Conservation (phyloP, 30 jellyfish, hydroid and myxozoan genomes). For the Turritopsis dohrnii region DNA sequence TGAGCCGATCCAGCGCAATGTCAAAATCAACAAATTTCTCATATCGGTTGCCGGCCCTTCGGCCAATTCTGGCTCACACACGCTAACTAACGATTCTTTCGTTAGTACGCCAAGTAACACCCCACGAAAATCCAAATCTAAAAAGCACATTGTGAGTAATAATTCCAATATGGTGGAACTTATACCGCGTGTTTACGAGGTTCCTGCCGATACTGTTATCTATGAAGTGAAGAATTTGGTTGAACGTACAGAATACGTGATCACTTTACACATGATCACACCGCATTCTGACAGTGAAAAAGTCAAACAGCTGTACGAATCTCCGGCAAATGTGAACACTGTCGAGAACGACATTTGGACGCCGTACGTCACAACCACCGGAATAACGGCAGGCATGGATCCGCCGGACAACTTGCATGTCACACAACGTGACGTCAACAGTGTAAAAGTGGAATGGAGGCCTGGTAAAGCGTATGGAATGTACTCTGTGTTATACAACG, state of each 20-base stretch:
- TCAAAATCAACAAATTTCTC: slow-evolving; percentile 33
- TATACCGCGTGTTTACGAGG: slow-evolving; percentile 36
- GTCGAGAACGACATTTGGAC: slow-evolving; percentile 42
- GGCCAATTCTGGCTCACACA: not conserved
- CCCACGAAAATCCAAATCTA: slow-evolving; percentile 6
- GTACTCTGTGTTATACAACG: slow-evolving; percentile 23
- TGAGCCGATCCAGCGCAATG: slow-evolving; percentile 46
- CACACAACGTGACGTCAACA: slow-evolving; percentile 18
- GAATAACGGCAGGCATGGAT: slow-evolving; percentile 37
- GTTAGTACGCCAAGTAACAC: slow-evolving; percentile 9
- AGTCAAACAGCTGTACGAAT: slow-evolving; percentile 25
- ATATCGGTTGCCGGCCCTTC: slow-evolving; percentile 33
- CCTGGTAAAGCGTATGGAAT: slow-evolving; percentile 46
- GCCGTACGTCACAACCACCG: slow-evolving; percentile 42
- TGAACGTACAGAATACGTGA: slow-evolving; percentile 33
- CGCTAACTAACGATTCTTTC: slow-evolving; percentile 10
- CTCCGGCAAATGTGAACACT: slow-evolving; percentile 22
- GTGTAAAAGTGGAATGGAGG: slow-evolving; percentile 19
- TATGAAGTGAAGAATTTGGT: slow-evolving; percentile 35
- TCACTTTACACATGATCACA: slow-evolving; percentile 38
- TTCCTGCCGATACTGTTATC: slow-evolving; percentile 43
- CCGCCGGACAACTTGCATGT: slow-evolving; percentile 36
- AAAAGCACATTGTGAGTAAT: not conserved
- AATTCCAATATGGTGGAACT: not conserved
- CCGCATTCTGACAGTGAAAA: slow-evolving; percentile 38